Conservation (phyloP, 2,797 vertebrate species). For the Rhinophrynus dorsalis region DNA sequence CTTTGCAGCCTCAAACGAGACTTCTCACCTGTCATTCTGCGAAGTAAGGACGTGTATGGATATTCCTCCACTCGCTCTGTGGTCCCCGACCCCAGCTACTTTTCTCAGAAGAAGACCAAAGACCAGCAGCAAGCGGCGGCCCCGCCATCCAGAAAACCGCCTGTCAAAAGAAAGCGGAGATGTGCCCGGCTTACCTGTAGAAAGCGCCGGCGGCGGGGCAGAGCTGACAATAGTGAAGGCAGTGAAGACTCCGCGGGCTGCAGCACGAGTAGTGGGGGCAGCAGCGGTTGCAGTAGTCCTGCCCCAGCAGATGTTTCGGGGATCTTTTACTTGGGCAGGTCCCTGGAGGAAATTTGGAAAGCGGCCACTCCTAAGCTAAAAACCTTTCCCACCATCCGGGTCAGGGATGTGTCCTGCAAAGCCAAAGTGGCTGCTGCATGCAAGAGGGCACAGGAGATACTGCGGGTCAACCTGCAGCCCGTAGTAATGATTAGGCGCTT, state of each 20-base stretch:
- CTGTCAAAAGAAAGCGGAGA: conserved; percentile 5
- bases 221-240: conserved; percentile 11
- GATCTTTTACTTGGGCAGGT: conserved; percentile 48
- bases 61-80: conserved; percentile 73
- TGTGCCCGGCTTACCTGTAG: background rate
- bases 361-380: conserved; percentile 63
- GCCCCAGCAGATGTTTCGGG: conserved; percentile 39
- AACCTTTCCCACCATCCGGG: conserved; percentile 65
- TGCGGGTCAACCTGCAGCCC: conserved; percentile 68
- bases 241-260: background rate
- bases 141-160: conserved; percentile 2
- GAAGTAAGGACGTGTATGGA: conserved; percentile 76
- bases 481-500: conserved; percentile 69
- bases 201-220: background rate
- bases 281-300: conserved; percentile 15
- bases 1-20: conserved; percentile 76
- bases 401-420: conserved; percentile 66
- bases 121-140: conserved; percentile 32
- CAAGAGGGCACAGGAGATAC: conserved; percentile 60
- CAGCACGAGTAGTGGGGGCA: conserved; percentile 1
- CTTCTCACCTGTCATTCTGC: conserved; percentile 75
- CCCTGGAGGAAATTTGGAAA: conserved; percentile 69
- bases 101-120: conserved; percentile 44
- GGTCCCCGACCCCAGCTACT: conserved; percentile 64
- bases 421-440: conserved; percentile 63